phyloP scores from a whole-genome alignment of 2,113 vertebrate genomes.

The Chloropsis cyanopogon region DNA sequence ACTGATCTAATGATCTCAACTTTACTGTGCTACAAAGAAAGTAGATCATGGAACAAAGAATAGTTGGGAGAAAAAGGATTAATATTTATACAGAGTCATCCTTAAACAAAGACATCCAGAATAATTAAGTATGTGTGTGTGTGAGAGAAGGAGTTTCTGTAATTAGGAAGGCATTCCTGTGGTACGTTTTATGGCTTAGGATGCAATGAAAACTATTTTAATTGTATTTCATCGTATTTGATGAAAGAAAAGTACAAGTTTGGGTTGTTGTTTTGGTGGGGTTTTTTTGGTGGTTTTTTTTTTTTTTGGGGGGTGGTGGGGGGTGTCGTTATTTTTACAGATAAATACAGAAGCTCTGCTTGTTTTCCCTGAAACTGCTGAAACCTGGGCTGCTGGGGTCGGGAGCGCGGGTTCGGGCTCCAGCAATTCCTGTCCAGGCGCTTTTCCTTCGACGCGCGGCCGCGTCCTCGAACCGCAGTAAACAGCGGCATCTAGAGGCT shows the following conservation, averaged over 20 bases:
- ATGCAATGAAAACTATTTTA: neutral
- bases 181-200: neutral
- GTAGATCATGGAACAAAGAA: constrained; percentile 14
- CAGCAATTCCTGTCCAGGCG: neutral
- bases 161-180: neutral
- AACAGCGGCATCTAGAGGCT: constrained; percentile 93
- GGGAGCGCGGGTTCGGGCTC: neutral
- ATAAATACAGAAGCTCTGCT: neutral
- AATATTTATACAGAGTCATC: constrained; percentile 38
- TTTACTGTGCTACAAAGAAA: neutral
- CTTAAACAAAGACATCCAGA: constrained; percentile 26
- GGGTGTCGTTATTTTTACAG: neutral
- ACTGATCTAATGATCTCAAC: constrained; percentile 58
- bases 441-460: neutral
- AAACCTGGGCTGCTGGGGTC: neutral
- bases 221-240: neutral
- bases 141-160: neutral
- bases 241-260: neutral
- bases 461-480: constrained; percentile 75
- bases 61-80: neutral
- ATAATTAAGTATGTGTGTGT: neutral
- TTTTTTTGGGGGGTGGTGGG: rapidly evolving
- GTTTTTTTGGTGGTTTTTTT: neutral
- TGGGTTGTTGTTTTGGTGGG: no score
- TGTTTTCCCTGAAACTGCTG: neutral